A percentile compares a stretch with the other conserved stretches of the same genome.
Conservation (phyloP, 2,797 vertebrate genomes). For the Lagodon rhomboides region DNA sequence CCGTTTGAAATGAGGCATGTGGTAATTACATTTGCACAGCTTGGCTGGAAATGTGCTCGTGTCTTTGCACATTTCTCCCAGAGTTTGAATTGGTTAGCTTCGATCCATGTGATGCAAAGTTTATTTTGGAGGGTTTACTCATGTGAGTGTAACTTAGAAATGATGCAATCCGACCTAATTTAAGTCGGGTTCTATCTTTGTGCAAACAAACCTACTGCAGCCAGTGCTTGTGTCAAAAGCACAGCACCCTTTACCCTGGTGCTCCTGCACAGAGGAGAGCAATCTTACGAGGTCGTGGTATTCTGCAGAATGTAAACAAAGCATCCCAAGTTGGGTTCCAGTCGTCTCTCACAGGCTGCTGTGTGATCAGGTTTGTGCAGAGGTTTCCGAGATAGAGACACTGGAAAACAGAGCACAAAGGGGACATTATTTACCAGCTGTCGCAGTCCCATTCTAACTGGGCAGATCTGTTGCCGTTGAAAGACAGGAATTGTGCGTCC, state of each 20-base stretch:
- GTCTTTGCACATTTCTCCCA: slow-evolving; percentile 21
- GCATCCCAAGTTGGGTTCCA: slow-evolving; percentile 57
- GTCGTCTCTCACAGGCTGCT: slow-evolving; percentile 52
- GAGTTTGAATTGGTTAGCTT: slow-evolving; percentile 2
- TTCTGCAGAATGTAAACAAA: slow-evolving; percentile 69
- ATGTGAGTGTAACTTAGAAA: not conserved
- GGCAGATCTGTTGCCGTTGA: slow-evolving; percentile 65
- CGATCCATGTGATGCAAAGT: not conserved
- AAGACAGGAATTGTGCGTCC: slow-evolving; percentile 69
- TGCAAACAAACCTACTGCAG: not conserved
- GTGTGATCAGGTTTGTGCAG: slow-evolving; percentile 72
- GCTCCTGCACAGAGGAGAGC: slow-evolving; percentile 1
- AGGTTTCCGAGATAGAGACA: slow-evolving; percentile 66
- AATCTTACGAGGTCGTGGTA: slow-evolving; percentile 39
- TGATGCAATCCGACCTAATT: not conserved
- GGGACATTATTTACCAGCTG: slow-evolving; percentile 79
- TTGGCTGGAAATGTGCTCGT: slow-evolving; percentile 15
- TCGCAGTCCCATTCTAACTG: slow-evolving; percentile 57
- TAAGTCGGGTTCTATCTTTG: not conserved
- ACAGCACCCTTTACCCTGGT: slow-evolving; percentile 16
- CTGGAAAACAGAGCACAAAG: slow-evolving; percentile 79
- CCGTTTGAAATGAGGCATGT: slow-evolving; percentile 34
- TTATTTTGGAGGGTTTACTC: not conserved
- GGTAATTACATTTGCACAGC: slow-evolving; percentile 46
- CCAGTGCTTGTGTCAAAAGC: slow-evolving; percentile 34